Evolutionary conservation across 2,888 invertebrate genomes (phyloP).

Genomic region (Abrostola triplasia): DNA sequence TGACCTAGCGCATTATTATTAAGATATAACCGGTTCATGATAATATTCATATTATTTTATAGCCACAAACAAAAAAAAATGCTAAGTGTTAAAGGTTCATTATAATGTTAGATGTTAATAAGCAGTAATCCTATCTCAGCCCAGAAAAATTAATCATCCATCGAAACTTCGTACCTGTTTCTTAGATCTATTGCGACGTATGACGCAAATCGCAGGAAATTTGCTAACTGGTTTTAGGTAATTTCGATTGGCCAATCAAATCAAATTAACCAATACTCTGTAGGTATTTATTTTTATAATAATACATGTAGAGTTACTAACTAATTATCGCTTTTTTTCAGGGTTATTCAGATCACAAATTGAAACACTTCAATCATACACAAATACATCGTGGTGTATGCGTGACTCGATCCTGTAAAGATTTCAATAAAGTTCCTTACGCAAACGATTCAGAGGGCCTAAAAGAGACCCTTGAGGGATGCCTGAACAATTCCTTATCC

Average conservation of each 20-base stretch:
- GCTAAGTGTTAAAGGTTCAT: neutral
- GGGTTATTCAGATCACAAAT: slow-evolving; percentile 74
- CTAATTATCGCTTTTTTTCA: slow-evolving; percentile 54
- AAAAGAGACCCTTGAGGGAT: slow-evolving; percentile 70
- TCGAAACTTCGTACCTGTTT: too few relatives aligned
- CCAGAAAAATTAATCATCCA: too few relatives aligned
- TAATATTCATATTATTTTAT: neutral
- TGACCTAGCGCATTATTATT: neutral
- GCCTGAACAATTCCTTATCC: slow-evolving; percentile 75
- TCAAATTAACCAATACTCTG: too few relatives aligned
- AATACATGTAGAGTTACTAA: too few relatives aligned
- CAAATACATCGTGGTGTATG: slow-evolving; percentile 80
- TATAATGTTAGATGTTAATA: too few relatives aligned
- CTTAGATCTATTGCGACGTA: too few relatives aligned
- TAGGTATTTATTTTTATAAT: too few relatives aligned
- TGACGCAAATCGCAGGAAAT: too few relatives aligned
- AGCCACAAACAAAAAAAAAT: neutral
- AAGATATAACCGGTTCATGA: neutral
- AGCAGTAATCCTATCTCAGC: too few relatives aligned
- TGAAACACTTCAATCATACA: slow-evolving; percentile 81
- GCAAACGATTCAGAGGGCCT: slow-evolving; percentile 58
- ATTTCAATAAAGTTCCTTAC: slow-evolving; percentile 40
- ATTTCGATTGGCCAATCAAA: too few relatives aligned
- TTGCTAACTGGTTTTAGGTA: too few relatives aligned
- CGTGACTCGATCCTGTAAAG: slow-evolving; percentile 70